Evolutionary conservation across 2,797 vertebrate genomes (phyloP).

Genomic region (Xiphorhynchus erythropygius): DNA sequence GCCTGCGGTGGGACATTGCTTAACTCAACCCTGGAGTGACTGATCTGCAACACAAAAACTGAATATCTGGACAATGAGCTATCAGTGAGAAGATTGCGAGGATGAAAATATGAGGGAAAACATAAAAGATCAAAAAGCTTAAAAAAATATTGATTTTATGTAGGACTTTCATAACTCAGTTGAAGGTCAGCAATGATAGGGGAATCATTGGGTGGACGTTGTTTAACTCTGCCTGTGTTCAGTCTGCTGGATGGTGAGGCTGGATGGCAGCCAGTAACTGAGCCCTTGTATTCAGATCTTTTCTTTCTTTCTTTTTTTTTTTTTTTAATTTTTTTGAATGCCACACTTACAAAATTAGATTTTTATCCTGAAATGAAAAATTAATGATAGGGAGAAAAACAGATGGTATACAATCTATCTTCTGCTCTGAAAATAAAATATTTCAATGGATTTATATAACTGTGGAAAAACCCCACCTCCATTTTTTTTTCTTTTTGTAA

Average conservation of each 20-base stretch:
- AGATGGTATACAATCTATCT: not conserved
- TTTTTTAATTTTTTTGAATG: not conserved
- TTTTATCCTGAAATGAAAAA: constrained; percentile 17
- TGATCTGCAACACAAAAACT: not conserved
- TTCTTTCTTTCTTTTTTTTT: not conserved
- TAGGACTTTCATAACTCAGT: not conserved
- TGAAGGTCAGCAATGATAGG: not conserved
- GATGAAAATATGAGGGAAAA: not conserved
- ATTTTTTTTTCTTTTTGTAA: not conserved
- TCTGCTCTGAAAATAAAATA: not conserved
- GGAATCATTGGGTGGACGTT: not conserved
- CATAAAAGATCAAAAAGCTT: not conserved
- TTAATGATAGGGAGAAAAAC: not conserved
- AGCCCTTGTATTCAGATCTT: not conserved
- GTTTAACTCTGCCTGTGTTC: not conserved
- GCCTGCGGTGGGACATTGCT: no score
- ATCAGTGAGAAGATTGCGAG: not conserved
- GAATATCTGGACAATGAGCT: not conserved
- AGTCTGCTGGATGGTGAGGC: not conserved
- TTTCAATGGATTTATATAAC: not conserved
- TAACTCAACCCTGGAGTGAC: not conserved
- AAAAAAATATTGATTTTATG: not conserved
- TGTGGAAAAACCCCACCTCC: not conserved
- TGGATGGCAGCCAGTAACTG: not conserved
- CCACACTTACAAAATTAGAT: not conserved